phyloP scores from a whole-genome alignment of 2,888 invertebrate species.

The Autographa gamma region DNA sequence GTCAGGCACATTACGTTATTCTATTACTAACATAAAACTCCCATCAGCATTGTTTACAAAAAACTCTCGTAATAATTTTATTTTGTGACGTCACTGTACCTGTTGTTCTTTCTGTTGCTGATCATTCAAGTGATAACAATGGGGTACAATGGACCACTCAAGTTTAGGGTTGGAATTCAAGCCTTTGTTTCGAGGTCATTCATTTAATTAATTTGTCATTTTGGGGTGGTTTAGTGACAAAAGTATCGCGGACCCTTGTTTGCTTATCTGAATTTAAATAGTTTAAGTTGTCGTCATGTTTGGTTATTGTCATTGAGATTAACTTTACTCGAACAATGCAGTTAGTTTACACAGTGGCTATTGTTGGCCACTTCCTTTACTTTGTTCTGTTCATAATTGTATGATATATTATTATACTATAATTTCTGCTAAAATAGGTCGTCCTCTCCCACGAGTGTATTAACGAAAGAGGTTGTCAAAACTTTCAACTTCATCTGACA shows the following conservation, averaged over 20 bases:
- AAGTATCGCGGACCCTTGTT: slow-evolving; percentile 49
- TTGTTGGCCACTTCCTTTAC: slow-evolving; percentile 1
- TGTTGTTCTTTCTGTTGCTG: slow-evolving; percentile 58
- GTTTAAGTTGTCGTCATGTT: slow-evolving; percentile 43
- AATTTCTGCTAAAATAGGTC: not conserved
- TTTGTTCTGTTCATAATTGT: not conserved
- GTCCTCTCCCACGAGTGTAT: too few species aligned
- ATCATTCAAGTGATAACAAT: slow-evolving; percentile 60
- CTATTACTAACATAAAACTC: slow-evolving; percentile 53
- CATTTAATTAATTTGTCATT: slow-evolving; percentile 64
- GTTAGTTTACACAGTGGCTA: not conserved
- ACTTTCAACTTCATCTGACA: slow-evolving; percentile 16
- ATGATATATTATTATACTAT: not conserved
- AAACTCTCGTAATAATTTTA: slow-evolving; percentile 55
- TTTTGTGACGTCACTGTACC: slow-evolving; percentile 54
- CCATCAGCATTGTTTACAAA: slow-evolving; percentile 54
- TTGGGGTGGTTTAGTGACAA: slow-evolving; percentile 52
- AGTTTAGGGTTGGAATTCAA: slow-evolving; percentile 58
- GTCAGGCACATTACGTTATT: slow-evolving; percentile 46
- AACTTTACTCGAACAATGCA: slow-evolving; percentile 12
- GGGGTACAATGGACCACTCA: slow-evolving; percentile 55
- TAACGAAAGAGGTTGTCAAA: not conserved
- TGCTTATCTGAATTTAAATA: slow-evolving; percentile 59
- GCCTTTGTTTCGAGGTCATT: slow-evolving; percentile 59
- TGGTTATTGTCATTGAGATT: slow-evolving; percentile 44